Conservation (phyloP, 2,113 vertebrate genomes). For the Orthochromis indermauri region DNA sequence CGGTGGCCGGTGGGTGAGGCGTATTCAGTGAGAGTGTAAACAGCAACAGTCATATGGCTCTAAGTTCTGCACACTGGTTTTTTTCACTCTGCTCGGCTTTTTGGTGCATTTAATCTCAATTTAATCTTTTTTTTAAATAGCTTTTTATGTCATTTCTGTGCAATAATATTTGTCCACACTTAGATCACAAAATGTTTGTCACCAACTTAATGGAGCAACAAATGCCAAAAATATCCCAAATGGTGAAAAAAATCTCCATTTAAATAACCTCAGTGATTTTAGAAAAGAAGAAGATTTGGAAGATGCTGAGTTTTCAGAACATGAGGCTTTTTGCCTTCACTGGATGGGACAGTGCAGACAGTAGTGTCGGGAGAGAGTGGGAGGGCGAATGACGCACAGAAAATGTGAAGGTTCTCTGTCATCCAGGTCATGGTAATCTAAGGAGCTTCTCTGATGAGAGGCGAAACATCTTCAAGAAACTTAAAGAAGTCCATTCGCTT, state of each 20-base stretch:
- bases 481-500: background rate
- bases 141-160: background rate
- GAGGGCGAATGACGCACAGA: background rate
- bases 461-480: background rate
- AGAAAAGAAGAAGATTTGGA: background rate
- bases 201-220: background rate
- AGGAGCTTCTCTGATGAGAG: background rate
- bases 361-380: background rate
- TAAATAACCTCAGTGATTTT: background rate
- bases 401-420: background rate
- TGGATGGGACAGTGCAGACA: background rate
- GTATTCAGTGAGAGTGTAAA: background rate
- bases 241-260: background rate
- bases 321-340: background rate
- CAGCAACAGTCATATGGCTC: background rate
- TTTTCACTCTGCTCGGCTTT: background rate
- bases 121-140: background rate
- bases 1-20: background rate
- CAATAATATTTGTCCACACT: background rate
- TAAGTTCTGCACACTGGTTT: background rate
- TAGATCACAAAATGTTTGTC: background rate
- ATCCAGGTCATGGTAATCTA: background rate
- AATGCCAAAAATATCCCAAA: background rate
- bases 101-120: background rate
- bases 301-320: background rate